Evolutionary conservation across 2,113 vertebrate genomes (phyloP).

Genomic region (Thamnaconus septentrionalis): DNA sequence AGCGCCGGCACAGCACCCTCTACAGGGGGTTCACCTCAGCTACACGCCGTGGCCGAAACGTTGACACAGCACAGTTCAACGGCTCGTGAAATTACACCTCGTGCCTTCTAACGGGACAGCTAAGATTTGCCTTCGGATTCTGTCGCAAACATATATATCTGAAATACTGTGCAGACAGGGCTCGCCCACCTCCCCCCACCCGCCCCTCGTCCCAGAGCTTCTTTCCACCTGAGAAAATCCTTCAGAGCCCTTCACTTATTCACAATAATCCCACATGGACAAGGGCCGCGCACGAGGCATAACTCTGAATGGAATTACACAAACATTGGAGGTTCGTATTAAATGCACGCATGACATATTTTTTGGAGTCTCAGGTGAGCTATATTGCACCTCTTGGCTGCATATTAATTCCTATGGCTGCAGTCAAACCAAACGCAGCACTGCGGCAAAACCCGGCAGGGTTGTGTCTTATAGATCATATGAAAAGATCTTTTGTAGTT

Average conservation of each 20-base stretch:
- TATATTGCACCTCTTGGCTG: constrained; percentile 1
- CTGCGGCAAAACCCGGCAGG: background rate
- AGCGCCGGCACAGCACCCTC: constrained; percentile 39
- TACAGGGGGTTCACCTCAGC: constrained; percentile 35
- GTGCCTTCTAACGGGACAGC: constrained; percentile 32
- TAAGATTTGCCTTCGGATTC: constrained; percentile 30
- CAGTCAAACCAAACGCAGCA: background rate
- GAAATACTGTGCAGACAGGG: too few species aligned
- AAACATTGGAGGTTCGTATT: constrained; percentile 2
- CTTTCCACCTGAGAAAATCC: constrained; percentile 30
- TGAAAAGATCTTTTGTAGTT: too few species aligned
- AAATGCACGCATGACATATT: constrained; percentile 1
- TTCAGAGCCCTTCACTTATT: constrained; percentile 2
- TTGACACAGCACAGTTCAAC: constrained; percentile 40
- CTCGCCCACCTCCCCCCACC: too few species aligned
- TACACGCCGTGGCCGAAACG: constrained; percentile 17
- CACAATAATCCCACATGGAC: constrained; percentile 10
- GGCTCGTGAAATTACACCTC: constrained; percentile 58
- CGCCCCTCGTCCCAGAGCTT: background rate
- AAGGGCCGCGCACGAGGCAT: background rate
- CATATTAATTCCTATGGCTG: constrained; percentile 3
- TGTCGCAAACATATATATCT: constrained; percentile 18
- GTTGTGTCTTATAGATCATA: too few species aligned
- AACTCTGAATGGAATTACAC: too few species aligned
- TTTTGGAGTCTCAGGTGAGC: constrained; percentile 3